Evolutionary conservation across 2,113 vertebrate species (phyloP), one percentile per base, ranked within the genome.

Genomic region (Elanus axillaris): DNA sequence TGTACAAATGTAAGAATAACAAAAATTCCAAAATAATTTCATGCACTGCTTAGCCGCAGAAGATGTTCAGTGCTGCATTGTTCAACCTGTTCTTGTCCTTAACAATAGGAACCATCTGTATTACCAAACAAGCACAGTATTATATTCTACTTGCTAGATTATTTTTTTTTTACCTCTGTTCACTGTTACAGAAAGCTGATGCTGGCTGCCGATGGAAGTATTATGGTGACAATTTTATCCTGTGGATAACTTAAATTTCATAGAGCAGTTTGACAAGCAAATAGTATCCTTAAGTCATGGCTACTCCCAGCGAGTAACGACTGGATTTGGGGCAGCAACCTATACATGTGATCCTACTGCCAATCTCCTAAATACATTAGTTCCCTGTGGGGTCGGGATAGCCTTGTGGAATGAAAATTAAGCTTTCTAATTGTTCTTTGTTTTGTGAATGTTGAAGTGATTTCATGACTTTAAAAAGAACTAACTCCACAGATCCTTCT

Each of bases 401-500:
- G 38, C 31, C 40, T 14, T 13, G 50, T 59, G 59, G 31, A 88
- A 83, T 52, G 67, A 94, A 32, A 73, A 62, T 74, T 66, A 79
- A 82, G 42, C 31, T 94, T 93, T 90, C 31, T 2, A 1, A 27
- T 20, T 83, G 14, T 92, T 76, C 55, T 86, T 47, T 74, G 19
- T 73, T 87, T 72, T 60, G 27, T 58, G 69, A 36, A 22, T 45
- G 82, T 1, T 71, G 50, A 69, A 77, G 22, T 25, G n/a, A 3
- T 73, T 86, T 92, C 64, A 32, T 9, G 25, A 58, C 63, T 88
- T 98, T 97, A 99, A 96, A 99, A 99, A 69, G 98, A 98, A 92
- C 86, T 96, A 89, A 98, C 96, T 95, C 98, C 98, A 56, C 95
- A 97, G 47, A 98, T 94, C 94, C 97, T 96, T 97, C 98, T 98